A percentile compares a stretch with the other conserved stretches of the same genome.
These are phyloP conservation scores for Erpobdella octoculata DNA, from an alignment of 2,888 invertebrate species.

Conservation along the genomic window DNA sequence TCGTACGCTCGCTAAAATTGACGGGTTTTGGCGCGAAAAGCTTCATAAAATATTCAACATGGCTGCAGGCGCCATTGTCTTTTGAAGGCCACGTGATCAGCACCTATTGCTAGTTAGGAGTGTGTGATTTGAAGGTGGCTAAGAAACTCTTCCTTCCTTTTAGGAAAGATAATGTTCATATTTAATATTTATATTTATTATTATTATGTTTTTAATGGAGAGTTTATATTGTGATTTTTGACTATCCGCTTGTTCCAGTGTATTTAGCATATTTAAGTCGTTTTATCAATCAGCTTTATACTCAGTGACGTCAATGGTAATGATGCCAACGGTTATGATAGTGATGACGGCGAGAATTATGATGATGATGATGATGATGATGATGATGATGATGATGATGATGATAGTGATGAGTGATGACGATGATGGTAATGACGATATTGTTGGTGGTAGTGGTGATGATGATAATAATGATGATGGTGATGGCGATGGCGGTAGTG, in stretches of 20 bases:
- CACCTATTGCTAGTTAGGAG: too few species aligned
- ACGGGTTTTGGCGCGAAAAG: too few species aligned
- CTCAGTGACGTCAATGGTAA: background rate
- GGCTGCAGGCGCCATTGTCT: too few species aligned
- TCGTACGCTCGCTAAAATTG: too few species aligned
- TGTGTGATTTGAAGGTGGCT: too few species aligned
- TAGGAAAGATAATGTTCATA: too few species aligned
- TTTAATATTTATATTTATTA: background rate
- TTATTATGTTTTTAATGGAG: background rate
- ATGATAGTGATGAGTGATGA: background rate
- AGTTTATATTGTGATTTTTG: background rate
- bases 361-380: constrained; percentile 15
- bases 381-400: background rate
- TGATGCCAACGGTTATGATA: constrained; percentile 17
- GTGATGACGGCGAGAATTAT: constrained; percentile 23
- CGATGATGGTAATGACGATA: background rate
- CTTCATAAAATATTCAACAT: too few species aligned
- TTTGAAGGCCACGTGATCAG: too few species aligned
- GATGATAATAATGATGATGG: constrained; percentile 26
- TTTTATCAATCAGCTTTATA: too few species aligned
- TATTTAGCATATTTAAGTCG: too few species aligned
- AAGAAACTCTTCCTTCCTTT: too few species aligned
- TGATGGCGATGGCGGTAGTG: constrained; percentile 11
- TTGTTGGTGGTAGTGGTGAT: background rate
- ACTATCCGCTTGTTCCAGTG: too few species aligned